These are phyloP conservation scores for Musca vetustissima DNA, from an alignment of 1,140 invertebrate species.

Conservation along the genomic window DNA sequence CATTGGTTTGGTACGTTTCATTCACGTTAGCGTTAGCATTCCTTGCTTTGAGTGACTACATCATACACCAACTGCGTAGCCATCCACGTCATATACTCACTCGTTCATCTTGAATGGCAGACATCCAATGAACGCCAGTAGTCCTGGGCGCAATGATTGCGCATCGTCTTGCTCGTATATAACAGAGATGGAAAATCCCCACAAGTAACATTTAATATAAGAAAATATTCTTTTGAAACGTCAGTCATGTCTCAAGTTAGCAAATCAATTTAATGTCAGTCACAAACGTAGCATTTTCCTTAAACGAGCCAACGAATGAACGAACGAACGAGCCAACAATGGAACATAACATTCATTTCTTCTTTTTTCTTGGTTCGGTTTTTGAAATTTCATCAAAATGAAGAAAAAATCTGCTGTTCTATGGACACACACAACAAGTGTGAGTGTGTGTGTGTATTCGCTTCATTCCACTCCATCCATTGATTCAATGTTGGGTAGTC, in stretches of 20 bases:
- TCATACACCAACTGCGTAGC: constrained; percentile 1
- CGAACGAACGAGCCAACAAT: no score
- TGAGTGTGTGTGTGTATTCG: neutral
- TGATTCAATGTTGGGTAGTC: neutral
- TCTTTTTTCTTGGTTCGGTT: constrained; percentile 9
- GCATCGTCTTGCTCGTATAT: neutral
- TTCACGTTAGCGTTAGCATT: no score
- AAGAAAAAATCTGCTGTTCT: constrained; percentile 15
- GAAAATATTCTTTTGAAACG: constrained; percentile 26
- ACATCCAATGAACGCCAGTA: constrained; percentile 17
- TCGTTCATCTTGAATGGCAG: constrained; percentile 21
- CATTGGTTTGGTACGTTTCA: no score
- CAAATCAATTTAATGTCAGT: constrained; percentile 56
- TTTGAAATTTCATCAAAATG: constrained; percentile 56
- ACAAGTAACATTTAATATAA: constrained; percentile 18
- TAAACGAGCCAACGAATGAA: constrained; percentile 16
- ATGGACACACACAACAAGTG: neutral
- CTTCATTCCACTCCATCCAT: neutral
- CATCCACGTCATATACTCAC: neutral
- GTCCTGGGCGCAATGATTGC: constrained; percentile 5
- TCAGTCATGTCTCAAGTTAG: constrained; percentile 53
- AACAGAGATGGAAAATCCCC: neutral
- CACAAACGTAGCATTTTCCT: constrained; percentile 31
- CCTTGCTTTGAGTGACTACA: neutral
- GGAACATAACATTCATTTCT: no score